These are phyloP conservation scores for Sarcophilus harrisii DNA, from an alignment of 2,797 vertebrate genomes.

Conservation along the genomic window DNA sequence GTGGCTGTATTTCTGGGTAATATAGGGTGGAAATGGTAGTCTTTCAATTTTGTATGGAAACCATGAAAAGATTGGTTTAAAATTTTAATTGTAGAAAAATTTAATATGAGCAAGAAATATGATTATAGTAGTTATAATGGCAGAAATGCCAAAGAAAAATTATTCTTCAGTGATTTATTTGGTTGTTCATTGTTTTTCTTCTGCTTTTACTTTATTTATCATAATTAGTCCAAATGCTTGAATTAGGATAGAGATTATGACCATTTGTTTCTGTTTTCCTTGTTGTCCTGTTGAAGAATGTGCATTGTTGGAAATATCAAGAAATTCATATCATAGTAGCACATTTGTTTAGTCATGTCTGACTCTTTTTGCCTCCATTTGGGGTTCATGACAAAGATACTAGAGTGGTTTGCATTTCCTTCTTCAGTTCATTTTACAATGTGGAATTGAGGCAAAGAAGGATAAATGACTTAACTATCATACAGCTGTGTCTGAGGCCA, in stretches of 20 bases:
- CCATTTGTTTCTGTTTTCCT: not conserved
- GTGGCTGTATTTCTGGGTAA: conserved; percentile 63
- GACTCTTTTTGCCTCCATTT: not conserved
- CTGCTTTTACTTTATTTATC: not conserved
- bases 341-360: not conserved
- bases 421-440: not conserved
- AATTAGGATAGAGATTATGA: too few species aligned
- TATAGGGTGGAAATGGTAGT: conserved; percentile 69
- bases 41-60: conserved; percentile 60
- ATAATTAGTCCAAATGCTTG: too few species aligned
- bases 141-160: not conserved
- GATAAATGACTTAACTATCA: not conserved
- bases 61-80: conserved; percentile 62
- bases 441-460: not conserved
- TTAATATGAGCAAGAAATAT: not conserved
- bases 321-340: not conserved
- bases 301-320: not conserved
- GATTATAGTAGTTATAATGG: not conserved
- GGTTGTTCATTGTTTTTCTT: not conserved
- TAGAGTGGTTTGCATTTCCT: not conserved
- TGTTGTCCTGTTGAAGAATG: not conserved
- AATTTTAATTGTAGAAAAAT: conserved; percentile 48
- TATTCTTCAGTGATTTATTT: accelerated
- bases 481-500: not conserved
- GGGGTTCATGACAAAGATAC: not conserved